Conservation (phyloP, 2,113 vertebrate genomes). For the Stegastes partitus region DNA sequence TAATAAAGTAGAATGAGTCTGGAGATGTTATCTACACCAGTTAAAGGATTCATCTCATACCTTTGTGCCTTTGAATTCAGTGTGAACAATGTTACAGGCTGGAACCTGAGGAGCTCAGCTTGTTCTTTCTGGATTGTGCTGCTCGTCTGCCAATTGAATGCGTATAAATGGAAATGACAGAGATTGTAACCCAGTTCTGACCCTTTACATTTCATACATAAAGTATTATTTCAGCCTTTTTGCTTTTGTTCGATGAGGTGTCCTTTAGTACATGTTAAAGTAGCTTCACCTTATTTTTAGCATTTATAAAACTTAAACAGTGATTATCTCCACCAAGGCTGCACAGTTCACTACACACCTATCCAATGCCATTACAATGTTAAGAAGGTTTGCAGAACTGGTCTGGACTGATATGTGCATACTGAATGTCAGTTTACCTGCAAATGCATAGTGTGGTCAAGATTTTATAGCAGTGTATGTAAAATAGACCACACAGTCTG, state of each 20-base stretch:
- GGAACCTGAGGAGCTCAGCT: constrained; percentile 56
- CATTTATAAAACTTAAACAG: background rate
- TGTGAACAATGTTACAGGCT: constrained; percentile 38
- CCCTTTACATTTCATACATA: background rate
- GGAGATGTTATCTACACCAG: constrained; percentile 66
- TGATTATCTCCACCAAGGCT: background rate
- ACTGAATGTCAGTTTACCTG: background rate
- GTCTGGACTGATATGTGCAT: background rate
- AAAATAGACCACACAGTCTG: background rate
- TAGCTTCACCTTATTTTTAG: background rate
- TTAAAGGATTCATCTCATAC: constrained; percentile 50
- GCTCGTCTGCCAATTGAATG: background rate
- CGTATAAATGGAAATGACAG: constrained; percentile 22
- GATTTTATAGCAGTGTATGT: background rate
- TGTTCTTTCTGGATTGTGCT: background rate
- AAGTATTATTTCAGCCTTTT: background rate
- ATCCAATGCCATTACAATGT: background rate
- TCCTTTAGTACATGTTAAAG: background rate
- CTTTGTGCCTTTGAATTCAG: constrained; percentile 47
- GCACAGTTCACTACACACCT: background rate
- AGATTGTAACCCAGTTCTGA: constrained; percentile 32
- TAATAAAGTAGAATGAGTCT: constrained; percentile 69
- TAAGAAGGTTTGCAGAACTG: background rate
- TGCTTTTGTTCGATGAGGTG: background rate
- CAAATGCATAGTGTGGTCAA: background rate